Evolutionary conservation across 2,888 invertebrate species (phyloP).

Genomic region (Petrophora chlorosata): DNA sequence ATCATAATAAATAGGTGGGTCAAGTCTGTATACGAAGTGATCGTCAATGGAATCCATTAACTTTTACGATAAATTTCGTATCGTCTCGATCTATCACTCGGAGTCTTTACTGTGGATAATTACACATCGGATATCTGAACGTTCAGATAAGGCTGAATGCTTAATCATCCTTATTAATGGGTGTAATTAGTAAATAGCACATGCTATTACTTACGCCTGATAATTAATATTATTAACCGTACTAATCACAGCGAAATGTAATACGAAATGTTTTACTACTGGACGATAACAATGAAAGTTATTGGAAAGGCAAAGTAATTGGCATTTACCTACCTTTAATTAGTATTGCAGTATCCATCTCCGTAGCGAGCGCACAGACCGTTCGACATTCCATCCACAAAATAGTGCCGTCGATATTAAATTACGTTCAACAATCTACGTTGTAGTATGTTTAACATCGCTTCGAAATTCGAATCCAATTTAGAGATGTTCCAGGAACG

Average conservation of each 20-base stretch:
- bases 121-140: not conserved
- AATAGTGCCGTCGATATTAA: slow-evolving; percentile 7
- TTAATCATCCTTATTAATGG: slow-evolving; percentile 1
- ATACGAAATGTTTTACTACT: too few species aligned
- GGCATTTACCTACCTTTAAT: too few species aligned
- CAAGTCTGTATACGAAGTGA: not conserved
- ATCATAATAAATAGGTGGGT: slow-evolving; percentile 8
- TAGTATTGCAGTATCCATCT: too few species aligned
- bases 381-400: too few species aligned
- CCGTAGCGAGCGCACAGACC: too few species aligned
- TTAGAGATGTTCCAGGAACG: slow-evolving; percentile 28
- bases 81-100: slow-evolving; percentile 4
- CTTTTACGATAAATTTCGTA: slow-evolving; percentile 6
- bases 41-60: slow-evolving; percentile 5
- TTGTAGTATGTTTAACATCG: slow-evolving; percentile 21
- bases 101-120: slow-evolving; percentile 4
- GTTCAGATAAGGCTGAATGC: not conserved
- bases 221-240: too few species aligned
- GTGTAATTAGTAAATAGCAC: too few species aligned
- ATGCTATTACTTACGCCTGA: too few species aligned
- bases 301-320: too few species aligned
- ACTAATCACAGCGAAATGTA: too few species aligned
- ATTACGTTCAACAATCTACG: slow-evolving; percentile 4
- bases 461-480: slow-evolving; percentile 25
- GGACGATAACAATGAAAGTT: too few species aligned